Conservation (phyloP, 92 coral and sea anemone species). For the Zoanthus solanderi region DNA sequence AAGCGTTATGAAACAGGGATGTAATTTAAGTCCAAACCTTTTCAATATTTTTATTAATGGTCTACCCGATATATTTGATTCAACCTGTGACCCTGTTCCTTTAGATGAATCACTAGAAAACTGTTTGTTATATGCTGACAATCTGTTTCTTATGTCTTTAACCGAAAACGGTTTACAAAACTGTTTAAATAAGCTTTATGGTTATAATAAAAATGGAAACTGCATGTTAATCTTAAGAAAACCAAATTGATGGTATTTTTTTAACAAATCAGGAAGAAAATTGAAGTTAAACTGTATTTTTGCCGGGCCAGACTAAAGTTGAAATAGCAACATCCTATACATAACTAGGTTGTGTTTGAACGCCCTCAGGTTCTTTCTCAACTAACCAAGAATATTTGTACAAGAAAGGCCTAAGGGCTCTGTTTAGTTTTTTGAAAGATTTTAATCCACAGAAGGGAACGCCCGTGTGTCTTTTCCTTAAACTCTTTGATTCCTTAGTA, state of each 20-base stretch:
- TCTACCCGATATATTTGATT: constrained; percentile 1
- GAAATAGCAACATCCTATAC: constrained; percentile 28
- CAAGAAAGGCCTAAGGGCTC: neutral
- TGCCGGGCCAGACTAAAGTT: neutral
- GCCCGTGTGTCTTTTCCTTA: constrained; percentile 19
- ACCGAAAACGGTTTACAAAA: too few species aligned
- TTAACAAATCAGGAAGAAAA: too few species aligned
- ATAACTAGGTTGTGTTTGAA: constrained; percentile 1
- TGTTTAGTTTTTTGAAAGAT: too few species aligned
- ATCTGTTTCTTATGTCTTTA: too few species aligned
- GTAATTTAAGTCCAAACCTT: too few species aligned
- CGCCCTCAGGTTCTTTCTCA: constrained; percentile 27
- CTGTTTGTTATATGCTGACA: neutral
- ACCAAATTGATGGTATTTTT: too few species aligned
- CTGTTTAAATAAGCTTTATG: too few species aligned
- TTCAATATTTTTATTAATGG: too few species aligned
- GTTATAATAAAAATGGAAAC: too few species aligned
- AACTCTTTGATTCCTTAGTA: neutral
- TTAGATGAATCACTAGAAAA: neutral
- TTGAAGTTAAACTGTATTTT: too few species aligned
- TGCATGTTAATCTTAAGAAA: too few species aligned
- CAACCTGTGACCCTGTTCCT: constrained; percentile 11
- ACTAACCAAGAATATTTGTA: constrained; percentile 27
- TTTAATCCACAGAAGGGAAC: constrained; percentile 10
- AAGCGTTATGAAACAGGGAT: too few species aligned